Evolutionary conservation across 2,797 vertebrate genomes (phyloP).

Genomic region (Semotilus atromaculatus): DNA sequence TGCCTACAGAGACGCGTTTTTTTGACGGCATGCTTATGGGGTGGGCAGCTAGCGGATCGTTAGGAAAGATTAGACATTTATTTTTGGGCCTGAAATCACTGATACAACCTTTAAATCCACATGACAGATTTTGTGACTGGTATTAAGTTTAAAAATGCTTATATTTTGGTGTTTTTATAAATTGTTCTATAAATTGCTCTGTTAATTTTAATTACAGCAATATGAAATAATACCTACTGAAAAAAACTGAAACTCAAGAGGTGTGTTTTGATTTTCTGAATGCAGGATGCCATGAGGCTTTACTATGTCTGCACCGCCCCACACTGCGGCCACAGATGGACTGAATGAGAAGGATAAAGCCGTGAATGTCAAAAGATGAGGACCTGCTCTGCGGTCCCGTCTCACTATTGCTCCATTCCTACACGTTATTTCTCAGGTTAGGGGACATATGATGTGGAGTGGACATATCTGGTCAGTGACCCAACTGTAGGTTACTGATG

Average conservation of each 20-base stretch:
- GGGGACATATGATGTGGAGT: neutral
- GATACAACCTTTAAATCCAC: too few relatives aligned
- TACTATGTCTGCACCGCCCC: slow-evolving; percentile 95
- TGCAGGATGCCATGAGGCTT: slow-evolving; percentile 92
- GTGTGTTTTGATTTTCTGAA: neutral
- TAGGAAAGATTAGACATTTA: too few relatives aligned
- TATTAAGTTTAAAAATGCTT: neutral
- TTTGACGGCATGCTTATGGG: too few relatives aligned
- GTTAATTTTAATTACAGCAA: neutral
- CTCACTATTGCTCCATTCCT: neutral
- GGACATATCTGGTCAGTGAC: neutral
- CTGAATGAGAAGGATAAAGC: slow-evolving; percentile 78
- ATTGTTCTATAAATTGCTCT: neutral
- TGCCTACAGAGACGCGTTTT: too few relatives aligned
- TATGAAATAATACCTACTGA: neutral
- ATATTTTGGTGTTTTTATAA: neutral
- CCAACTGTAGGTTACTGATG: neutral
- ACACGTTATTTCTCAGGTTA: neutral
- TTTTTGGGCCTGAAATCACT: too few relatives aligned
- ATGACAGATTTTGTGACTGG: neutral
- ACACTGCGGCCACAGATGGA: slow-evolving; percentile 95
- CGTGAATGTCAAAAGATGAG: neutral
- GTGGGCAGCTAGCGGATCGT: too few relatives aligned
- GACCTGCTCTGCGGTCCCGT: neutral
- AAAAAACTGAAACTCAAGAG: neutral